These are phyloP conservation scores for Eubucco bourcierii DNA, from an alignment of 2,113 vertebrate genomes.

Conservation along the genomic window DNA sequence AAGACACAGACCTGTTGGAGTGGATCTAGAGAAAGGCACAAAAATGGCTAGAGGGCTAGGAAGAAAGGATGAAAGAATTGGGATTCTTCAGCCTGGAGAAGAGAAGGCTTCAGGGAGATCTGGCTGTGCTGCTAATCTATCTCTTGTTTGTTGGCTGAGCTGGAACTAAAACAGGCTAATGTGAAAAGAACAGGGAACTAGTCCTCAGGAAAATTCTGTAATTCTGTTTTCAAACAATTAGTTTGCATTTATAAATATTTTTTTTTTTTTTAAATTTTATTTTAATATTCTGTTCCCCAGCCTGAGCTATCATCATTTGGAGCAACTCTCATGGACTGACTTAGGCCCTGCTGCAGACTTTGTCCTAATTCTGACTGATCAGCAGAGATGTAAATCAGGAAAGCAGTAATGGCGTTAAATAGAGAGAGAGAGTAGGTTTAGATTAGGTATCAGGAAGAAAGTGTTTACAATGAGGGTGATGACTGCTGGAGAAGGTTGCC, in stretches of 20 bases:
- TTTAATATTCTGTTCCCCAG: background rate
- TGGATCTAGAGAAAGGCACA: too few species aligned
- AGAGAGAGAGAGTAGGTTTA: background rate
- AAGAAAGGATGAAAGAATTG: too few species aligned
- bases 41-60: too few species aligned
- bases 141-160: background rate
- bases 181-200: background rate
- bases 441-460: background rate
- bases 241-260: accelerated
- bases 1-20: too few species aligned
- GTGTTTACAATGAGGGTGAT: background rate
- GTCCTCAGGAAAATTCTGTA: background rate
- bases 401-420: background rate
- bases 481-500: background rate
- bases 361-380: background rate
- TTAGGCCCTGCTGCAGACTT: background rate
- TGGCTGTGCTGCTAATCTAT: background rate
- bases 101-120: too few species aligned
- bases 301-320: background rate
- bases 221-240: background rate
- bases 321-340: background rate
- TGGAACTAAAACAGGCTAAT: background rate
- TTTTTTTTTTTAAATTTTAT: too few species aligned
- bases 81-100: too few species aligned
- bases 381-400: background rate